These are phyloP conservation scores for Mionectes olivaceus DNA, from an alignment of 2,797 vertebrate species.

Conservation along the genomic window DNA sequence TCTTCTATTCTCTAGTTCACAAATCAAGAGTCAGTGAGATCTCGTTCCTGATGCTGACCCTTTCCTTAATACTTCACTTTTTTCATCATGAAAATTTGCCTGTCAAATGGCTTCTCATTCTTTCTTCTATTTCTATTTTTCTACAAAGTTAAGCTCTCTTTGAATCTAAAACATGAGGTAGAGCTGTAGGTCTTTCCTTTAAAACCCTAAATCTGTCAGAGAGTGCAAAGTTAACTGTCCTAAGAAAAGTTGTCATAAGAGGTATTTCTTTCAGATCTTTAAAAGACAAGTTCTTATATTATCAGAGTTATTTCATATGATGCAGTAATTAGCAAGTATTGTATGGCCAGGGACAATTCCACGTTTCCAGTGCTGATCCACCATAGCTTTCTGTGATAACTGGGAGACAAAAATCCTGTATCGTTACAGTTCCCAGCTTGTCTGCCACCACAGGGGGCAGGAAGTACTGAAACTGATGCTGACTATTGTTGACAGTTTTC, in stretches of 20 bases:
- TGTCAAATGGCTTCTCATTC: not conserved
- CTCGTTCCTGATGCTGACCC: not conserved
- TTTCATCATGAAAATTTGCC: not conserved
- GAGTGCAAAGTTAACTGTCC: not conserved
- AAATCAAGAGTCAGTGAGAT: not conserved
- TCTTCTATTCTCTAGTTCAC: not conserved
- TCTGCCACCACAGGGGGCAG: rapidly evolving
- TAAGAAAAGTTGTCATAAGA: not conserved
- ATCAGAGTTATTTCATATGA: not conserved
- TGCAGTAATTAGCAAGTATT: not conserved
- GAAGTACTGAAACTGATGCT: not conserved
- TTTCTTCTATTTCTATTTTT: not conserved
- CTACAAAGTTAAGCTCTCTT: not conserved
- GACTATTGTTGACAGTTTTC: not conserved
- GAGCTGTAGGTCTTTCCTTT: not conserved
- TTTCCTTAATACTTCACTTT: not conserved
- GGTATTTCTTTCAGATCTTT: not conserved
- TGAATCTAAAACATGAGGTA: not conserved
- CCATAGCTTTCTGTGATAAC: not conserved
- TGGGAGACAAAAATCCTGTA: not conserved
- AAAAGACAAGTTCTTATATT: not conserved
- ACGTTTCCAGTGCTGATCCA: not conserved
- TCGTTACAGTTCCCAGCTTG: not conserved
- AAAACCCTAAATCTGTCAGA: not conserved
- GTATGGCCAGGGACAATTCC: not conserved